A percentile compares a stretch with the other conserved stretches of the same genome.
These are phyloP conservation scores for Arenaria interpres DNA, from an alignment of 2,113 vertebrate species.

Conservation along the genomic window DNA sequence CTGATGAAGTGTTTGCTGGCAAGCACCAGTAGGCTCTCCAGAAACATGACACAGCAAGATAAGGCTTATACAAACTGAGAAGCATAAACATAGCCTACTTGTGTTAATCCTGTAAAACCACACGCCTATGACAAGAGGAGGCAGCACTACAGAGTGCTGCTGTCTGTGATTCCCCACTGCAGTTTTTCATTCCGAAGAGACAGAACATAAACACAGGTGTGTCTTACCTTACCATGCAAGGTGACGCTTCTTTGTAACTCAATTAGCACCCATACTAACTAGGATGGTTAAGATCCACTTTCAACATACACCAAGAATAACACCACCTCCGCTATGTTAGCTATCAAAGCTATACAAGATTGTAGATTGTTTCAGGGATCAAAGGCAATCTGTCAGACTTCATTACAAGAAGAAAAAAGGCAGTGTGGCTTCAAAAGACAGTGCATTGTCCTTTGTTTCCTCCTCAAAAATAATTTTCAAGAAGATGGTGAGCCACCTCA, in stretches of 20 bases:
- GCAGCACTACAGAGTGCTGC: fast-evolving
- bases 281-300: constrained; percentile 37
- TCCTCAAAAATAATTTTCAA: constrained; percentile 28
- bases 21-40: constrained; percentile 14
- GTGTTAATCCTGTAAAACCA: constrained; percentile 39
- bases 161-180: neutral
- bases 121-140: neutral
- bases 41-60: neutral
- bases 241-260: neutral
- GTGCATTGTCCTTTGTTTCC: constrained; percentile 2
- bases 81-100: constrained; percentile 5
- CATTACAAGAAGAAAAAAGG: constrained; percentile 35
- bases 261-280: constrained; percentile 52
- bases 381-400: constrained; percentile 57
- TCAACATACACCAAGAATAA: constrained; percentile 48
- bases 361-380: constrained; percentile 51
- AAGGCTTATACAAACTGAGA: constrained; percentile 26
- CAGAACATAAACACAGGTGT: neutral
- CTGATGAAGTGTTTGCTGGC: constrained; percentile 29
- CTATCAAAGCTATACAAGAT: constrained; percentile 62
- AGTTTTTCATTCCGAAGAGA: neutral
- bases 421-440: constrained; percentile 47
- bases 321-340: constrained; percentile 36
- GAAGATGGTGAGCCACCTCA: neutral
- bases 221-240: neutral